Conservation (phyloP, 2,888 invertebrate genomes). For the Eumerus sabulonum region DNA sequence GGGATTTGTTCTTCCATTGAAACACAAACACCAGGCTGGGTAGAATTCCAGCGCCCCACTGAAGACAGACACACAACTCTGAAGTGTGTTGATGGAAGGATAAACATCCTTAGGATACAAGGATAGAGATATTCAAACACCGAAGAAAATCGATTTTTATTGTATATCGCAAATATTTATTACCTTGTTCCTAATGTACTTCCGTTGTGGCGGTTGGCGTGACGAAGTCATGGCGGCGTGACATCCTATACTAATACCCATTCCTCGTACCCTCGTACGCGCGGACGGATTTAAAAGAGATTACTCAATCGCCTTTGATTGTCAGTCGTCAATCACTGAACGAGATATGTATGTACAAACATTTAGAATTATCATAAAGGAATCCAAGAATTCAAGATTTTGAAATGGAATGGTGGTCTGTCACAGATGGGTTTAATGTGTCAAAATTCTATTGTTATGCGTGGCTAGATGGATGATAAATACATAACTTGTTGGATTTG, state of each 20-base stretch:
- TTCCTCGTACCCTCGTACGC: too few species aligned
- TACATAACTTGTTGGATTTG: slow-evolving; percentile 20
- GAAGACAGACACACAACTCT: slow-evolving; percentile 13
- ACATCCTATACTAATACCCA: slow-evolving; percentile 56
- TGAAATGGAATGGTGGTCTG: neutral
- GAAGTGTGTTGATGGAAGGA: slow-evolving; percentile 54
- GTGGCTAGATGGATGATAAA: neutral
- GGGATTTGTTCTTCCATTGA: slow-evolving; percentile 51
- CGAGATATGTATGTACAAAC: neutral
- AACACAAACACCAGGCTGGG: slow-evolving; percentile 33
- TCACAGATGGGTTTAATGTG: neutral
- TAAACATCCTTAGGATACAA: slow-evolving; percentile 64
- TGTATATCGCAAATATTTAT: slow-evolving; percentile 54
- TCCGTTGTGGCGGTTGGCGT: slow-evolving; percentile 46
- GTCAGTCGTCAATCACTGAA: neutral
- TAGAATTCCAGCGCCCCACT: too few species aligned
- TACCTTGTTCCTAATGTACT: slow-evolving; percentile 61
- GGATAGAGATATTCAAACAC: neutral
- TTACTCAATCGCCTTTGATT: slow-evolving; percentile 25
- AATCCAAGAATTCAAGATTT: neutral
- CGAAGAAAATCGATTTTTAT: slow-evolving; percentile 59
- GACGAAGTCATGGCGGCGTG: slow-evolving; percentile 37
- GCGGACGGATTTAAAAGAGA: too few species aligned
- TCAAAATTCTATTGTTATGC: slow-evolving; percentile 3
- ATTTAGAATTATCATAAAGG: neutral